phyloP scores from a whole-genome alignment of 2,113 vertebrate species.

The Philantomba maxwellii region DNA sequence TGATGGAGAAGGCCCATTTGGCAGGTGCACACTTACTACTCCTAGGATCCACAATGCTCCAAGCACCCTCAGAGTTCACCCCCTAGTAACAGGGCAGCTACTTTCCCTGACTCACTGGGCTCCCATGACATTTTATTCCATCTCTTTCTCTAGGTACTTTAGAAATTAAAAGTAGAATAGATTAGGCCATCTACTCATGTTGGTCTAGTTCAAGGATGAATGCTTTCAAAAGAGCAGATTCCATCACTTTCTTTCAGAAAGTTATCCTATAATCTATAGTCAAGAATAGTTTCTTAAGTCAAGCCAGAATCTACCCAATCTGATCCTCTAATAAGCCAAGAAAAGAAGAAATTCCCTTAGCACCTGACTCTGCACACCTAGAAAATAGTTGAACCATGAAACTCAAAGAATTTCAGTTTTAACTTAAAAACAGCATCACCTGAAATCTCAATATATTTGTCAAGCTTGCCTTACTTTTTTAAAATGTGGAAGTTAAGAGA shows the following conservation, averaged over 20 bases:
- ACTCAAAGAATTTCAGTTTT: not conserved
- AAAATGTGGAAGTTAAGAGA: not conserved
- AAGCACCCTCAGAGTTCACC: not conserved
- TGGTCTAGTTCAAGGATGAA: not conserved
- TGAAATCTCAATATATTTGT: not conserved
- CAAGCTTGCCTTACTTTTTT: not conserved
- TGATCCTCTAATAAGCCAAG: not conserved
- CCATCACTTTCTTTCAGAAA: not conserved
- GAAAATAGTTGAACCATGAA: not conserved
- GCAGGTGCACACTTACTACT: not conserved
- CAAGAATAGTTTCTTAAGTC: not conserved
- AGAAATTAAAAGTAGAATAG: not conserved
- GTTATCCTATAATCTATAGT: not conserved
- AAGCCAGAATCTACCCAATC: not conserved
- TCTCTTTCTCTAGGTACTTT: not conserved
- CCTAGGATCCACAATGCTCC: not conserved
- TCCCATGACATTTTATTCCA: not conserved
- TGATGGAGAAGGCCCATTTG: not conserved
- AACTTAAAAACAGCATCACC: not conserved
- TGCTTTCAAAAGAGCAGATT: not conserved
- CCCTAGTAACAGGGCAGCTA: not conserved
- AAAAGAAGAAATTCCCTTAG: not conserved
- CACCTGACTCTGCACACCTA: not conserved
- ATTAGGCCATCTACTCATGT: not conserved
- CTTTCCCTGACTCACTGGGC: not conserved